phyloP scores from a whole-genome alignment of 2,888 invertebrate species.

The Argyra leucocephala region DNA sequence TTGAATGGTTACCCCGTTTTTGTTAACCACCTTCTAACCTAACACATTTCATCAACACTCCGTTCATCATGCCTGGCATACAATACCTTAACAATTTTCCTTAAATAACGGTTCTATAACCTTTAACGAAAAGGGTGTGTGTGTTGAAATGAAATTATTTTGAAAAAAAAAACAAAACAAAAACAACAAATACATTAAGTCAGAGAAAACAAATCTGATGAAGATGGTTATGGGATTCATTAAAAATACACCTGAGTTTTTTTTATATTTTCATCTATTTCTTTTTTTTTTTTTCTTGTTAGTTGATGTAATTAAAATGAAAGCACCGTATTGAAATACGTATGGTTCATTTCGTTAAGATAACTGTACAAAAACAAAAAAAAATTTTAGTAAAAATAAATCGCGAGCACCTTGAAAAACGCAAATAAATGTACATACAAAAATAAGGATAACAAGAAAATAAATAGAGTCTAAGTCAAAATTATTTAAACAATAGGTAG shows the following conservation, averaged over 20 bases:
- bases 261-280: not conserved
- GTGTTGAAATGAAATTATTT: not conserved
- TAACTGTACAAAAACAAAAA: not conserved
- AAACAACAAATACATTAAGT: not conserved
- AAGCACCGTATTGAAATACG: constrained; percentile 1
- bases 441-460: not conserved
- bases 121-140: too few relatives aligned
- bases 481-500: too few relatives aligned
- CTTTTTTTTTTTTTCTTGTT: not conserved
- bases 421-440: too few relatives aligned
- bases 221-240: not conserved
- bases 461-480: too few relatives aligned
- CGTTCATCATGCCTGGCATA: too few relatives aligned
- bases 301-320: constrained; percentile 6
- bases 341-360: not conserved
- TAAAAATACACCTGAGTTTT: constrained; percentile 6
- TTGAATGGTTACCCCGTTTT: too few relatives aligned
- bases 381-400: not conserved
- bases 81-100: too few relatives aligned
- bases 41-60: too few relatives aligned
- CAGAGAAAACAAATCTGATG: not conserved
- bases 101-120: too few relatives aligned
- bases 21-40: too few relatives aligned
- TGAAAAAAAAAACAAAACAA: not conserved
- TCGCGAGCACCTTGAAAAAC: not conserved